These are phyloP conservation scores for Stenolophus ochropezus DNA, from an alignment of 2,888 invertebrate species.

Conservation along the genomic window DNA sequence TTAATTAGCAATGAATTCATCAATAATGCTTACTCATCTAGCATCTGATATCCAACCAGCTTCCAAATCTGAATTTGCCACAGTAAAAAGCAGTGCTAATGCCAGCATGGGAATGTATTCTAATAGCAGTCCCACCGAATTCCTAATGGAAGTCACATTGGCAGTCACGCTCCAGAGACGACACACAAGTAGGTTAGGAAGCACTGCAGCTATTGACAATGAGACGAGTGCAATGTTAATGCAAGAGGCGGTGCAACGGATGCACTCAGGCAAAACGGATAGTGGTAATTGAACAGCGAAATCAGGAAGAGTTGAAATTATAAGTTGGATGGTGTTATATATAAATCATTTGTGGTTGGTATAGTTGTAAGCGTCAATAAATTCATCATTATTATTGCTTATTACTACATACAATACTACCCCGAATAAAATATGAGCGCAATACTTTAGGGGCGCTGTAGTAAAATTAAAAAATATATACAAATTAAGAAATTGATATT, in stretches of 20 bases:
- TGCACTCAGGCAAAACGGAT: not conserved
- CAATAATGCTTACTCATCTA: not conserved
- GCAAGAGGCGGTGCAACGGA: not conserved
- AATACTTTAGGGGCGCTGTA: too few relatives aligned
- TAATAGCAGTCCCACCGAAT: not conserved
- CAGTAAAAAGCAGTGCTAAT: not conserved
- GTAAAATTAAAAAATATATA: too few relatives aligned
- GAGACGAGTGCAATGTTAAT: not conserved
- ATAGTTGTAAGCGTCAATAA: too few relatives aligned
- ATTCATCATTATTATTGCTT: too few relatives aligned
- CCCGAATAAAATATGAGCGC: too few relatives aligned
- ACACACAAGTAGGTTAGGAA: conserved; percentile 16
- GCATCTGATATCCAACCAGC: not conserved
- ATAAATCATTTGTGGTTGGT: too few relatives aligned
- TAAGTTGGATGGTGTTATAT: too few relatives aligned
- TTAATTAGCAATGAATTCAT: not conserved
- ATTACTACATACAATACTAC: too few relatives aligned
- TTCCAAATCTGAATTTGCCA: not conserved
- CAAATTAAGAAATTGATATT: too few relatives aligned
- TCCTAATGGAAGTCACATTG: not conserved
- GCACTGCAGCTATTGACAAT: not conserved
- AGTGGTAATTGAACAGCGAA: not conserved
- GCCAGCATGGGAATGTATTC: not conserved
- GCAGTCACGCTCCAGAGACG: conserved; percentile 3
- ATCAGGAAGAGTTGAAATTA: too few relatives aligned